phyloP scores from a whole-genome alignment of 2,113 vertebrate species.

The Felis catus region DNA sequence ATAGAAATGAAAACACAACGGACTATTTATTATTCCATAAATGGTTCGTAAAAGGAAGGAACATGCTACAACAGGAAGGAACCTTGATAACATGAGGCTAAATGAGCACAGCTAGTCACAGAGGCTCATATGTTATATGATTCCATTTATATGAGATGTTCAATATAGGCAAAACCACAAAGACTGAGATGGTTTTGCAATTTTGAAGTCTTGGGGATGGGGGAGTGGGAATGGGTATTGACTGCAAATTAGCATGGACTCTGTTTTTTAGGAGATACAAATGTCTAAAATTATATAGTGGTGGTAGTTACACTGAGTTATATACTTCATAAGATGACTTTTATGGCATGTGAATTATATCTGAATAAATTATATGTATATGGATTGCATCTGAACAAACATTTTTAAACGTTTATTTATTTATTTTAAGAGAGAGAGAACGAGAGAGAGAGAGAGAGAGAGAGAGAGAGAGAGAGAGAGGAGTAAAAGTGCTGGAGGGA shows the following conservation, averaged over 20 bases:
- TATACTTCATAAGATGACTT: neutral
- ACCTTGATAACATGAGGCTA: neutral
- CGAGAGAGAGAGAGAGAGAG: too few relatives aligned
- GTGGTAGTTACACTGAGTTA: neutral
- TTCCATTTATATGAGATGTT: neutral
- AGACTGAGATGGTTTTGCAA: neutral
- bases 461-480: too few relatives aligned
- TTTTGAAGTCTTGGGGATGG: accelerated
- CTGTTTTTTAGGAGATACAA: neutral
- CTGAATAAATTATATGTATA: neutral
- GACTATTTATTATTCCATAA: neutral
- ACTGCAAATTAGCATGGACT: neutral
- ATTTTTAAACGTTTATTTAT: neutral
- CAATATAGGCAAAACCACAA: neutral
- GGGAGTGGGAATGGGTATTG: accelerated
- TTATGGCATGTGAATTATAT: neutral
- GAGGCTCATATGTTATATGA: neutral
- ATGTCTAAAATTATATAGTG: neutral
- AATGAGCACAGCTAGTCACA: neutral
- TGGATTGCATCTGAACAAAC: neutral
- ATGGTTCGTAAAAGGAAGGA: neutral
- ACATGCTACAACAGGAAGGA: neutral
- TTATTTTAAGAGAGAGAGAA: too few relatives aligned
- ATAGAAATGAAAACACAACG: neutral
- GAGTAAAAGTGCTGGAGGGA: too few relatives aligned